phyloP scores from a whole-genome alignment of 2,888 invertebrate genomes.

The Calliscelio sp. region DNA sequence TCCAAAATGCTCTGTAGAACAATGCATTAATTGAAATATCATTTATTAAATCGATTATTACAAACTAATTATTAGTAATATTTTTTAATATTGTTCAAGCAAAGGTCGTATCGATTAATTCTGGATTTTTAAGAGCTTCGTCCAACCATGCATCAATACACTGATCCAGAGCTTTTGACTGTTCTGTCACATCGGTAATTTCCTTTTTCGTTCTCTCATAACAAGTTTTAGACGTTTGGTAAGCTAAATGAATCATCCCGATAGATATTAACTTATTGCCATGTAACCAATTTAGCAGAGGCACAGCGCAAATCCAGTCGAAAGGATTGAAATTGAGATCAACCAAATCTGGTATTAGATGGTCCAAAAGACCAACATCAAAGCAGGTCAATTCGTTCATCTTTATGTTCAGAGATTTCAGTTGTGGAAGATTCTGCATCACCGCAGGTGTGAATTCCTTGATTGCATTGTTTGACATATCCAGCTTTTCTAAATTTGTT shows the following conservation, averaged over 20 bases:
- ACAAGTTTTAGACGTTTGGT: neutral
- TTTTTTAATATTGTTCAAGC: no score
- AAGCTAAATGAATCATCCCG: no score
- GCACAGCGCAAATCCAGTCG: constrained; percentile 32
- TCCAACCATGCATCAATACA: neutral
- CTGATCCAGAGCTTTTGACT: neutral
- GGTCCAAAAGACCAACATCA: neutral
- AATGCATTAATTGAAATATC: no score
- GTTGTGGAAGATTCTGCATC: constrained; percentile 5
- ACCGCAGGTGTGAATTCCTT: neutral
- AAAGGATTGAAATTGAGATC: constrained; percentile 2
- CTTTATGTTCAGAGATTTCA: constrained; percentile 7
- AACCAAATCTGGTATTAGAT: neutral
- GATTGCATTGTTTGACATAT: constrained; percentile 9
- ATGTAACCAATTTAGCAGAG: constrained; percentile 13
- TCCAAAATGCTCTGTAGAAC: no score
- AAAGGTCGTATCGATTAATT: no score
- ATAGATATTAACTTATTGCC: no score
- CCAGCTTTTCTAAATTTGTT: constrained; percentile 6
- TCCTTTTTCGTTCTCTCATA: neutral
- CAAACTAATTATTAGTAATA: no score
- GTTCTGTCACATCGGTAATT: neutral
- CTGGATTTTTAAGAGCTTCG: neutral
- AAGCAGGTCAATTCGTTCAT: constrained; percentile 29
- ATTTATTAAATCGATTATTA: no score